Evolutionary conservation across 2,797 vertebrate genomes (phyloP), one percentile per base, ranked within the genome.

Genomic region (Centroberyx gerrardi): DNA sequence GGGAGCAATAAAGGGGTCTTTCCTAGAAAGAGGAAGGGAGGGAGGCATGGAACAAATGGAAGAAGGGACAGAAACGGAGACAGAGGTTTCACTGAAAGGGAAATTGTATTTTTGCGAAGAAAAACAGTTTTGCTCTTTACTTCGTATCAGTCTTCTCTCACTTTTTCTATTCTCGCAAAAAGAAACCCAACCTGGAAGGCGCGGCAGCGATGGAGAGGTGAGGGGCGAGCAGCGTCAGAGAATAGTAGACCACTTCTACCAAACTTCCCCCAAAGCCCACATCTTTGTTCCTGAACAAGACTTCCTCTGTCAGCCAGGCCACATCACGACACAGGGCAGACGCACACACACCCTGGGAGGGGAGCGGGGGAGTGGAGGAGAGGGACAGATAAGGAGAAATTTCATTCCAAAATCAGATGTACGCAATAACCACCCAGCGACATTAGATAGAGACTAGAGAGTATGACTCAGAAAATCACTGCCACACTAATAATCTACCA

Each of bases 211-310:
- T 62, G 74, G 90, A 64, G 86, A 98, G 68, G 0, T 86, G 88
- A n/a, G 89, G 83, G 7, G 52, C 13, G 1, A 99, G 94, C 77
- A 97, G 88, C 44, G 67, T 60, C 6, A 98, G 91, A 0, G 96
- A 91, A 55, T 96, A 94, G 69, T 68, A 72, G 58, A 97, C 80
- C 71, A 98, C 85, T 0, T 88, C 87, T 0, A 74, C 83, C 51
- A 97, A 83, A 83, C 82, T 94, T 18, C 97, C 97, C 0, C 96
- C 96, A 69, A 97, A 99, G 29, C 96, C 96, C 4, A 97, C 95
- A 0, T 97, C 96, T 49, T 48, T 90, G 83, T 95, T 95, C 52
- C 94, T 95, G 83, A 97, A 95, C 86, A 98, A 85, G 0, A 96
- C 88, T 86, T 99, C 96, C 80, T 97, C 96, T 0, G 96, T 93